Evolutionary conservation across 2,888 invertebrate genomes (phyloP).

Genomic region (Lymantria monacha): DNA sequence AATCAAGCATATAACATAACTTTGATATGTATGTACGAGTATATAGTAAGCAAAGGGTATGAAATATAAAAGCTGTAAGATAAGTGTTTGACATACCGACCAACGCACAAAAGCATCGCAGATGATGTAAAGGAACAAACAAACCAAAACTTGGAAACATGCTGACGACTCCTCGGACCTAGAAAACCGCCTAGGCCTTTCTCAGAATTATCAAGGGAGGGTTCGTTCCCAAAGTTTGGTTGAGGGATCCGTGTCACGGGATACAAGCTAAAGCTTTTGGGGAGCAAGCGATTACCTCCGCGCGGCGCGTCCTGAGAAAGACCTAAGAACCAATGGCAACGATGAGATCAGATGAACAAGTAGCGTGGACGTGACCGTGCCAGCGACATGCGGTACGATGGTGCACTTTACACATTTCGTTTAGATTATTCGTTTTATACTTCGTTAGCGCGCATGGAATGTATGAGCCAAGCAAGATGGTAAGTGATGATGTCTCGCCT

Average conservation of each 20-base stretch:
- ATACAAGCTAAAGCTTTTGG: slow-evolving; percentile 71
- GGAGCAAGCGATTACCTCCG: slow-evolving; percentile 75
- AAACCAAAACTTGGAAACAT: slow-evolving; percentile 82
- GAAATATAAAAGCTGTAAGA: slow-evolving; percentile 30
- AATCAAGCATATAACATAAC: too few relatives aligned
- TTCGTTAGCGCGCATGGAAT: slow-evolving; percentile 2
- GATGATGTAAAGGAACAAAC: slow-evolving; percentile 62
- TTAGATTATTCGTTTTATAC: slow-evolving; percentile 7
- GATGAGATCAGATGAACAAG: slow-evolving; percentile 71
- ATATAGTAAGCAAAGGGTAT: neutral
- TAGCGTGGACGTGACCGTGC: slow-evolving; percentile 59
- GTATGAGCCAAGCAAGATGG: slow-evolving; percentile 19
- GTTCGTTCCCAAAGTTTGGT: slow-evolving; percentile 75
- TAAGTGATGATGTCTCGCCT: slow-evolving; percentile 2
- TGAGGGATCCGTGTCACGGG: slow-evolving; percentile 67
- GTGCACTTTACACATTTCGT: slow-evolving; percentile 42
- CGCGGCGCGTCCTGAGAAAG: slow-evolving; percentile 79
- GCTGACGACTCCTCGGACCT: slow-evolving; percentile 76
- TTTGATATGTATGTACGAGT: too few relatives aligned
- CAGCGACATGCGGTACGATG: slow-evolving; percentile 69
- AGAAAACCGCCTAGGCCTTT: slow-evolving; percentile 79
- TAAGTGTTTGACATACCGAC: slow-evolving; percentile 43
- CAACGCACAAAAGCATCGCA: slow-evolving; percentile 63
- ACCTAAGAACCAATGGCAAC: slow-evolving; percentile 78
- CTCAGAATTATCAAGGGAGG: slow-evolving; percentile 59